Evolutionary conservation across 1,140 invertebrate species (phyloP).

Genomic region (Rhysida immarginata): DNA sequence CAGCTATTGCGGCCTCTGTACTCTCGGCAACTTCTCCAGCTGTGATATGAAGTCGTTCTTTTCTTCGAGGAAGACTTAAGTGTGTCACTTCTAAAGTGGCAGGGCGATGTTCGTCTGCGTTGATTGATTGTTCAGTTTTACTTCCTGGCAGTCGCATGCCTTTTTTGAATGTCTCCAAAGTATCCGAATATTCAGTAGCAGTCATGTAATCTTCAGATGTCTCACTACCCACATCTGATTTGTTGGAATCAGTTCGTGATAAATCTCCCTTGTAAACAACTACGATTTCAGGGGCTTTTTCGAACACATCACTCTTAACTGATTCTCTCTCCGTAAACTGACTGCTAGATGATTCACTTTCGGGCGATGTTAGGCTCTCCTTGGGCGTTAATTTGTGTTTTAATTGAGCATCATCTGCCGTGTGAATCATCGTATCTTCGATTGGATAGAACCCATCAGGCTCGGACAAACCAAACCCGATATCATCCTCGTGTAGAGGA

Average conservation of each 20-base stretch:
- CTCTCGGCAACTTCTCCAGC: constrained; percentile 13
- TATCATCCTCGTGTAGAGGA: background rate
- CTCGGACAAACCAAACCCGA: no score
- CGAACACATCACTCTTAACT: constrained; percentile 15
- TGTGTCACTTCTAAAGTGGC: constrained; percentile 30
- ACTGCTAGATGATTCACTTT: constrained; percentile 27
- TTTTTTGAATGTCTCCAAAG: background rate
- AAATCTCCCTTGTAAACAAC: constrained; percentile 24
- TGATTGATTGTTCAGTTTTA: background rate
- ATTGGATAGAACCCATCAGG: no score
- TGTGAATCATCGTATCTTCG: no score
- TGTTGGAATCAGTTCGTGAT: constrained; percentile 48
- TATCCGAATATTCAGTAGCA: constrained; percentile 35
- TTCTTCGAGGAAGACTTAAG: constrained; percentile 1
- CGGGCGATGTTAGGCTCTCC: constrained; percentile 23
- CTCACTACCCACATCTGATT: constrained; percentile 64
- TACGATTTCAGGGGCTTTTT: background rate
- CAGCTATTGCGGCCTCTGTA: background rate
- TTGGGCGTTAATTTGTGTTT: no score
- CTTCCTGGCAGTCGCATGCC: background rate
- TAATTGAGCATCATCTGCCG: no score
- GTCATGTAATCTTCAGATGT: constrained; percentile 78
- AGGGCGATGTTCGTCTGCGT: background rate
- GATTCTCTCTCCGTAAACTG: constrained; percentile 27
- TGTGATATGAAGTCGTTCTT: background rate